Base-by-base conservation (phyloP, 1,140 invertebrate species). In the Zaprionus africanus region DNA sequence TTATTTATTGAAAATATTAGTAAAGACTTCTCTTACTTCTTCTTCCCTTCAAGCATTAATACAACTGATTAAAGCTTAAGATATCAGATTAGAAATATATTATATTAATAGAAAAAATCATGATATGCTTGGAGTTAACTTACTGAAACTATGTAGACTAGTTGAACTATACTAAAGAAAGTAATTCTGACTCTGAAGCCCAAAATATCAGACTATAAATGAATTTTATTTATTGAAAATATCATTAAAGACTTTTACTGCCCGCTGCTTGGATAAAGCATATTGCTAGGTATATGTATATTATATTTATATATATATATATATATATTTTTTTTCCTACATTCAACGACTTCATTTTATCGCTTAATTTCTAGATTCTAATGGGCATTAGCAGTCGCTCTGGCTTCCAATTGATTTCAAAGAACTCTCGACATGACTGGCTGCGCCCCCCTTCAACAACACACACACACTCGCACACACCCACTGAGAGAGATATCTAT, bases 391-490 rank as follows among this genome's bases (percentile, higher is more conserved):
- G 46, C 46, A 51, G 46, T 51, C 46, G 19, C 46, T 51, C 13
- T 22, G 46, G 19, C 24, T 5, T 51, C 46, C 46, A 51, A 51
- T 66, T 38, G 53, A 66, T 66, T 58, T 46, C 28, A 26, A 26
- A 56, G 53, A 56, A 26, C 26, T 56, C 53, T 28, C 26, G n/a
- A 46, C 41, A 46, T 17, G 1, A 5, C 46, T 54, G 31, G 9
- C 28, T 31, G 28, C 7, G 9, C n/a, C 15, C 64, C 38, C 13
- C 9, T 19, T 15, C 15, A n/a, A 12, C 19, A 26, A 43, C 26
- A 49, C 46, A 24, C 41, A 17, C 41, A 43, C 41, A n/a, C 15
- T 2, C 6, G 17, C 12, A 15, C 38, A 41, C 13, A 15, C 15
- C 15, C 12, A 3, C 4, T n/a, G n/a, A n/a, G n/a, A 38, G 36